Base-by-base conservation (phyloP, 1,140 invertebrate species). In the Tyrophagus putrescentiae region DNA sequence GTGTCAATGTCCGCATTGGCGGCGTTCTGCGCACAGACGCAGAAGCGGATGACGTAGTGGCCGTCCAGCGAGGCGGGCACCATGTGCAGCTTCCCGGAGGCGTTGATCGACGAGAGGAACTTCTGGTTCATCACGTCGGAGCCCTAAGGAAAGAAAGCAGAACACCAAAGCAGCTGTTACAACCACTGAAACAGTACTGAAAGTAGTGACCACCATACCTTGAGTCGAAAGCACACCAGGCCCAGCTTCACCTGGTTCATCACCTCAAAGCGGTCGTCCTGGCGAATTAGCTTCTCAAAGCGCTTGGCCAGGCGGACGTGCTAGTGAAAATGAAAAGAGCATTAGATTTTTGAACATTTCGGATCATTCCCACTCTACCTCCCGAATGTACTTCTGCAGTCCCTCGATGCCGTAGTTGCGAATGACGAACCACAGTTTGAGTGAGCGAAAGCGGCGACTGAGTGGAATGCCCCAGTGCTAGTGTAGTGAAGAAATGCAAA, bases 401-500 rank as follows among this genome's bases (percentile, higher is more conserved):
- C 86, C 85, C 18, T 65, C 50, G 3, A 84, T 78, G 0, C 93
- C 93, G 64, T 88, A 84, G 11, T 82, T 76, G 62, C 89, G 78
- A 45, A 96, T 70, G 0, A 91, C 87, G 64, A 93, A 91, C 93
- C 94, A 98, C 0, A 97, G 71, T 72, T 98, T 98, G 4, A 98
- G 72, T 0, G 93, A 80, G 25, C 91, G 78, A 68, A 97, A 96
- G 65, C 90, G 76, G 52, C 90, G 76, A 5, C 89, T 88, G 33
- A 96, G 71, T 7, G 90, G 81, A 67, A 97, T 91, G 74, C 94
- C 89, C 87, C 90, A 94, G 70, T 98, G 94, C 87, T 93, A 68
- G 41, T 77, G 65, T 70, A 66, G 32, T 65, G 63, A 16, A 45
- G 32, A 28, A 16, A 65, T n/a, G n/a, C n/a, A n/a, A n/a, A n/a